These are phyloP conservation scores for Aphodius granarius DNA, from an alignment of 2,888 invertebrate species.

Conservation along the genomic window DNA sequence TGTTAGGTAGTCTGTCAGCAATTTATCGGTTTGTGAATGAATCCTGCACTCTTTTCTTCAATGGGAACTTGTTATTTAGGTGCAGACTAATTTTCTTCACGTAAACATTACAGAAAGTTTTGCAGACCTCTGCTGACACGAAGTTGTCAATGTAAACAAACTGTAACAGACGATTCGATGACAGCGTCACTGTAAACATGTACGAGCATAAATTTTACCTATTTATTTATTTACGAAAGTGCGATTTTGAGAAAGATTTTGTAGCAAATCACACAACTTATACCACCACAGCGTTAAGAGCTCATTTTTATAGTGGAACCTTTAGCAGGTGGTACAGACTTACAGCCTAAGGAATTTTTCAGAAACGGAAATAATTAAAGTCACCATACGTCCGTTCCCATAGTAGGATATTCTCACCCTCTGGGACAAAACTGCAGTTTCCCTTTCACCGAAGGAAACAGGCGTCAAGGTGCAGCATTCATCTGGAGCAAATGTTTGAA, in stretches of 20 bases:
- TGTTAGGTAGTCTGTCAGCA: neutral
- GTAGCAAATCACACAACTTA: too few species aligned
- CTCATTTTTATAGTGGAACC: neutral
- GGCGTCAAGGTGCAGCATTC: constrained; percentile 18
- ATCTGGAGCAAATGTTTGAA: neutral
- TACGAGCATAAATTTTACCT: neutral
- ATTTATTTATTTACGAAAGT: too few species aligned
- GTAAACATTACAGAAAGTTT: neutral
- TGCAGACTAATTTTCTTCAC: neutral
- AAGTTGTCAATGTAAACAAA: neutral
- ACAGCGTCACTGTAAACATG: neutral
- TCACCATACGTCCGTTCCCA: constrained; percentile 20
- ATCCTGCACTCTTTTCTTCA: neutral
- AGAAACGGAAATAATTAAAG: neutral
- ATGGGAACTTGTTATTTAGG: neutral
- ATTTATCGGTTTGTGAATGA: neutral
- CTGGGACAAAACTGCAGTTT: constrained; percentile 24
- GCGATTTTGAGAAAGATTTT: too few species aligned
- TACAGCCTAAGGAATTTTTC: neutral
- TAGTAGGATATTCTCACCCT: constrained; percentile 36
- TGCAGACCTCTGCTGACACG: neutral
- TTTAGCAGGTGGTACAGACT: neutral
- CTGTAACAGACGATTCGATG: neutral
- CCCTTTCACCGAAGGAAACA: constrained; percentile 24
- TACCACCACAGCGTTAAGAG: too few species aligned